Evolutionary conservation across 2,888 invertebrate genomes (phyloP), one percentile per base, ranked within the genome.

Genomic region (Eurois occulta): DNA sequence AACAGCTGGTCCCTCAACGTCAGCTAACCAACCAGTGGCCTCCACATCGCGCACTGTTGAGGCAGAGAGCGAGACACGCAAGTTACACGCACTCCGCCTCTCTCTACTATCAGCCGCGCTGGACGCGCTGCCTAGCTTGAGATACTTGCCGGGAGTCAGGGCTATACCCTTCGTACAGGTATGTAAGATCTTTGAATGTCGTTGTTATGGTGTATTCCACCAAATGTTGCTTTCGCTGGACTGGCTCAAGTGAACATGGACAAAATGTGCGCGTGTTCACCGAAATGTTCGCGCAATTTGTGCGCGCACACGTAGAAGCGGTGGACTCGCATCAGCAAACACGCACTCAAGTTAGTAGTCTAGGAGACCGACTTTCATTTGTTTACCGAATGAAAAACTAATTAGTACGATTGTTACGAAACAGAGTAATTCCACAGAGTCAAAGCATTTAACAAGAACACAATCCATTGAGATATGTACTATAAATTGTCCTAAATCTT

Each of bases 131-230:
- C 98, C 98, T 0, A 97, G 98, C 70, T 95, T 99, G 75, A 97
- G 98, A 86, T 97, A 97, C 68, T 97, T 98, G 83, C 98, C 98
- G 38, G 99, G 99, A 3, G 98, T 98, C 13, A 97, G 98, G 81
- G 98, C 98, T 35, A 98, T 99, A 91, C 99, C 99, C 0, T 98
- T 99, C 91, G 98, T 99, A 93, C 99, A 99, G 97, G 98, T 98
- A 84, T 52, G 87, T 75, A n/a, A 28, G 16, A 32, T 60, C 58
- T 18, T 13, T n/a, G 16, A 32, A 18, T 60, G 28, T 60, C 16
- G 28, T 28, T n/a, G n/a, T 55, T 55, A n/a, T 48, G 48, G 21
- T 46, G 6, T 21, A 46, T 46, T 21, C 18, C 46, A 46, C 46
- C n/a, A n/a, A n/a, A n/a, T n/a, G n/a, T n/a, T n/a, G n/a, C n/a